These are phyloP conservation scores for Bemisia tabaci DNA, from an alignment of 1,140 invertebrate genomes.

Conservation along the genomic window DNA sequence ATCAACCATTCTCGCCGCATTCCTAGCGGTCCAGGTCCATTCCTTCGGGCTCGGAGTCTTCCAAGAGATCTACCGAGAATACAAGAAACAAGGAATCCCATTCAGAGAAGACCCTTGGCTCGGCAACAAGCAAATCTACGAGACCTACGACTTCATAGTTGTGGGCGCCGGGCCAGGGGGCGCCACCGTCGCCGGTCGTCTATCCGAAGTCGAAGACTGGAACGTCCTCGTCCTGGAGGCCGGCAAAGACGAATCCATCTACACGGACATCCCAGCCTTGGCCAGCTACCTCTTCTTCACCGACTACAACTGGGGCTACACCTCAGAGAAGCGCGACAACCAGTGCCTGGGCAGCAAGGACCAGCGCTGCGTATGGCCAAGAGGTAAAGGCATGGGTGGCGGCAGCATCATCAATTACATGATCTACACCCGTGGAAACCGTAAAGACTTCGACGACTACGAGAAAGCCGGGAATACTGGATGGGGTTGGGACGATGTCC, in stretches of 20 bases:
- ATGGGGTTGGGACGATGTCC: slow-evolving; percentile 70
- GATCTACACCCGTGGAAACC: slow-evolving; percentile 58
- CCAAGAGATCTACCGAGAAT: slow-evolving; percentile 14
- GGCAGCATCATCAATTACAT: slow-evolving; percentile 68
- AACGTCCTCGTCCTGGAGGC: slow-evolving; percentile 41
- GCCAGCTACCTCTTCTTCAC: slow-evolving; percentile 41
- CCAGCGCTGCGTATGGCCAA: slow-evolving; percentile 19
- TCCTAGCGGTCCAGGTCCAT: neutral
- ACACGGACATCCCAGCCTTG: slow-evolving; percentile 48
- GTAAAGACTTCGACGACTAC: slow-evolving; percentile 56
- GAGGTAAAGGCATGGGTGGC: slow-evolving; percentile 42
- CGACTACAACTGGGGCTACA: slow-evolving; percentile 52
- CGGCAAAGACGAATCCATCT: slow-evolving; percentile 50
- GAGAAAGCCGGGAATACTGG: slow-evolving; percentile 59
- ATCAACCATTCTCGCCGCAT: neutral
- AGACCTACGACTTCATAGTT: slow-evolving; percentile 25
- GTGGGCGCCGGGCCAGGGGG: slow-evolving; percentile 43
- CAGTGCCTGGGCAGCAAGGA: slow-evolving; percentile 34
- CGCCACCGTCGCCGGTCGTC: slow-evolving; percentile 39
- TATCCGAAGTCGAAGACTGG: slow-evolving; percentile 34
- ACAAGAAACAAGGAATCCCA: slow-evolving; percentile 18
- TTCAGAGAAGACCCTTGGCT: slow-evolving; percentile 22
- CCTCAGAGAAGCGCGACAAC: slow-evolving; percentile 43
- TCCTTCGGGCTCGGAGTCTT: neutral
- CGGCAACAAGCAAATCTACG: slow-evolving; percentile 19